These are phyloP conservation scores for Drepana arcuata DNA, from an alignment of 1,140 invertebrate genomes.

Conservation along the genomic window DNA sequence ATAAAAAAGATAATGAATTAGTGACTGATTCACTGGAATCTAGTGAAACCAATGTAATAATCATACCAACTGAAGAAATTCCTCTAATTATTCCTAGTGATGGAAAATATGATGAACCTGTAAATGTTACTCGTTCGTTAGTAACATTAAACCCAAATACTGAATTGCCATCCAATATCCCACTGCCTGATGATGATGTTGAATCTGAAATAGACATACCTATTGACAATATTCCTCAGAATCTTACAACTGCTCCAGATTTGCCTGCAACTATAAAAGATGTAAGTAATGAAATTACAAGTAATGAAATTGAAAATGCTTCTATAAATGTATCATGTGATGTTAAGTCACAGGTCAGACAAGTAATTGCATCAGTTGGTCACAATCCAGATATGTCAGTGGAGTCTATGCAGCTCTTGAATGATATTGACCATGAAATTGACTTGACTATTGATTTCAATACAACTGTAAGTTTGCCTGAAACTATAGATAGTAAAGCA, in stretches of 20 bases:
- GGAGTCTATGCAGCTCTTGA: too few relatives aligned
- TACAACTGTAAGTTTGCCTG: too few relatives aligned
- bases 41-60: neutral
- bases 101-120: neutral
- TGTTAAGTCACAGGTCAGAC: neutral
- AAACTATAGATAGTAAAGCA: too few relatives aligned
- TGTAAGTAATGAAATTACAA: neutral
- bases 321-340: neutral
- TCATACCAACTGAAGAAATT: too few relatives aligned
- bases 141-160: neutral
- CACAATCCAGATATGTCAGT: neutral
- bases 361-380: neutral
- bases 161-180: constrained; percentile 27
- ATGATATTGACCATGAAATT: too few relatives aligned
- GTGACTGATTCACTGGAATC: neutral
- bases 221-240: neutral
- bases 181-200: constrained; percentile 35
- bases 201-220: constrained; percentile 19
- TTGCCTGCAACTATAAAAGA: neutral
- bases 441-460: too few relatives aligned
- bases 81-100: too few relatives aligned
- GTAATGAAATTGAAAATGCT: neutral
- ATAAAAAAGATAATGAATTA: neutral
- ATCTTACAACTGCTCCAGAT: neutral
- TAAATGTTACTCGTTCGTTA: neutral